Evolutionary conservation across 2,113 vertebrate genomes (phyloP), one percentile per base, ranked within the genome.

Genomic region (Hypanus sabinus): DNA sequence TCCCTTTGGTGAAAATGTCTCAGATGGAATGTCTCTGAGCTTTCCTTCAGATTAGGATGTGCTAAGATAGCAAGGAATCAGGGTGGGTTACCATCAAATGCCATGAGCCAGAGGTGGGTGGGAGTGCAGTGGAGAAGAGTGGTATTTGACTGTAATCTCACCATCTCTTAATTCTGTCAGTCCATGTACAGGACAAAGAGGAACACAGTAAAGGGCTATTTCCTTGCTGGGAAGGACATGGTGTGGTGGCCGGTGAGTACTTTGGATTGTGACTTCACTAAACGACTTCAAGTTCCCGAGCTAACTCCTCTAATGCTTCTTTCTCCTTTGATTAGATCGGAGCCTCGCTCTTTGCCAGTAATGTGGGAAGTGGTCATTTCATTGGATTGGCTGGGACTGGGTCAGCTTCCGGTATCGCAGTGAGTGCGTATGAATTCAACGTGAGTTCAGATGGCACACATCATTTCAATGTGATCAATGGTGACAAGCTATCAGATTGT

Each of bases 301-400:
- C 24, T 57, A 27, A 18, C 18, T 80, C 46, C 7, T 57, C 77
- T 33, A 30, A 70, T 10, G 9, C 60, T 94, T 22, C 6, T 68
- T 60, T 76, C 57, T 38, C 79, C 55, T 81, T 81, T 62, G 88
- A 36, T 65, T 95, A 99, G 99, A 98, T 99, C 60, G 99, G 99
- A 0, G 97, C 98, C 0, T 99, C 99, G 36, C 96, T 99, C 68
- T 99, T 99, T 95, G 98, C 99, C 96, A 99, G 99, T 95, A 99
- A 99, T 0, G 97, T 99, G 62, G 99, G 99, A 93, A 99, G 99
- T 0, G 99, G 99, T 1, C 99, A 99, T 94, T 99, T 99, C 95
- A 97, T 99, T 0, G 99, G 99, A 22, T 95, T 99, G 95, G 99
- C 99, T 0, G 99, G 99, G 0, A 99, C 98, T 0, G 99, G 98